Base-by-base conservation (phyloP, 2,113 vertebrate species). In the Xyliphius kryptos region DNA sequence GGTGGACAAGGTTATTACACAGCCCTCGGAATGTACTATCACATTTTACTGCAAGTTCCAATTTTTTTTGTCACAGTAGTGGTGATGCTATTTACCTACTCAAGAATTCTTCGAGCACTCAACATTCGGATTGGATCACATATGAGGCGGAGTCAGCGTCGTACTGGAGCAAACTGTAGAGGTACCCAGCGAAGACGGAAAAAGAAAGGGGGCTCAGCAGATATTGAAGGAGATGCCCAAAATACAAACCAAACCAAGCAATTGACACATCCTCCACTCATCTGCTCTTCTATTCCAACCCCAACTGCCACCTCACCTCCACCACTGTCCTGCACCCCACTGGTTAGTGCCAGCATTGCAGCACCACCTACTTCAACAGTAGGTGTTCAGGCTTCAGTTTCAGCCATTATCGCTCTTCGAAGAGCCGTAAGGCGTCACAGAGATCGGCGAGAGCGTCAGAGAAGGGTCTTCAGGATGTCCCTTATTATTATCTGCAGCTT, bases 401-500 rank as follows among this genome's bases (percentile, higher is more conserved):
- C 96, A 5, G 92, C 98, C 62, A 99, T 98, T 77, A 98, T 99
- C 9, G 96, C 96, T 60, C 78, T 99, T 37, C 92, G 95, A 3
- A 76, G 96, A 75, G 96, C 95, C 0, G 92, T 99, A 10, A 98
- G 95, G 76, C 87, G 94, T 47, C 96, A 99, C 83, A 87, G 95
- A 15, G 95, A 98, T 77, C 81, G 96, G 55, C 82, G 96, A n/a
- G 95, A 97, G 66, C 86, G 95, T 51, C 96, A 99, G 74, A 94
- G 94, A 73, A 87, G 95, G 80, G 95, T 98, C 71, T 98, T 98
- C 80, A 86, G 84, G 77, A 99, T 98, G 95, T 99, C 96, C 22
- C 86, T 98, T 62, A 79, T 98, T 74, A 99, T 98, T 59, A 97
- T 99, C 82, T 99, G 93, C 62, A 97, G 95, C 9, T 99, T 99